Evolutionary conservation across 2,113 vertebrate species (phyloP), one percentile per base, ranked within the genome.

Genomic region (Mungos mungo): DNA sequence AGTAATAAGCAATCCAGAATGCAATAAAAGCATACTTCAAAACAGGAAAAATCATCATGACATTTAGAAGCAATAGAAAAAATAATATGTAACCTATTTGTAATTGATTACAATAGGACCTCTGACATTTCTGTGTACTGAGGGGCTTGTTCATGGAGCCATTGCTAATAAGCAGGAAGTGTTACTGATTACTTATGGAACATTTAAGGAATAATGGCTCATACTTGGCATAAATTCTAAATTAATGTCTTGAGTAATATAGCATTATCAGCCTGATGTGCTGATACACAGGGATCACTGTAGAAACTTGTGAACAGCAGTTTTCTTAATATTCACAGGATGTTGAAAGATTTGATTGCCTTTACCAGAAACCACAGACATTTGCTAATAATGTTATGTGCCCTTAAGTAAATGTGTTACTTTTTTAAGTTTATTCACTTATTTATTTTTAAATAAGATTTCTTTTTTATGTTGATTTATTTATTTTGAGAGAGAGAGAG

Each of bases 1-100:
- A 90, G n/a, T 90, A 97, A 97, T 84, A 93, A 96, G 94, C 74
- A 65, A 89, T 97, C 23, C 41, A 25, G 95, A 85, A 88, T 96
- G 50, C 47, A 86, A 65, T 86, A 74, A 95, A 52, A 87, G 0
- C 31, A 57, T 14, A 94, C 77, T 57, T 29, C n/a, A 71, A 89
- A 95, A 68, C 29, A 93, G 86, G 63, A 50, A 94, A 80, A 93
- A 87, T 82, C 45, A 88, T 87, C 54, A 90, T 90, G 50, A 25
- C 81, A 97, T 97, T 98, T 98, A 79, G 45, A 96, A 96, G 68
- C 45, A 95, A 50, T 74, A 50, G 52, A 74, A 92, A 96, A 72
- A 84, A 76, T 68, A 84, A 90, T 71, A 92, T 23, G 84, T 83
- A 57, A 33, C 35, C 50, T 93, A 82, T 97, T 84, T 96, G 47